Conservation (phyloP, 2,113 vertebrate genomes). For the Electrona antarctica region DNA sequence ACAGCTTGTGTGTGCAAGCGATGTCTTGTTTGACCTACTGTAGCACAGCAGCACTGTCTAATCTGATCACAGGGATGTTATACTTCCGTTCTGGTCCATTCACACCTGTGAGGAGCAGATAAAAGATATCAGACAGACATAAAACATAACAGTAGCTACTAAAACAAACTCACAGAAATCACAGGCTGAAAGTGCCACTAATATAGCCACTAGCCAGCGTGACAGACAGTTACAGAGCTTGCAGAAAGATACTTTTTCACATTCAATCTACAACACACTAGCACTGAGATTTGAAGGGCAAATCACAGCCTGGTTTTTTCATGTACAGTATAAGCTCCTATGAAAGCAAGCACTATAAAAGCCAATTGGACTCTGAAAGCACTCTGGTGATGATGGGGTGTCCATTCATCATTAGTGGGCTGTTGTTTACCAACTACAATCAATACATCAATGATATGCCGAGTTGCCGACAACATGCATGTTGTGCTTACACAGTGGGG, state of each 20-base stretch:
- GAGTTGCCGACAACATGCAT: background rate
- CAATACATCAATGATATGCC: slow-evolving; percentile 3
- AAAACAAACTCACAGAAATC: background rate
- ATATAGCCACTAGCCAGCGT: background rate
- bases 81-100: slow-evolving; percentile 39
- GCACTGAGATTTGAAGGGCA: slow-evolving; percentile 7
- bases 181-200: slow-evolving; percentile 13
- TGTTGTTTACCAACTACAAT: slow-evolving; percentile 31
- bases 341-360: slow-evolving; percentile 18
- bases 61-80: slow-evolving; percentile 35
- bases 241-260: slow-evolving; percentile 4
- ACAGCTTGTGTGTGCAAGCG: slow-evolving; percentile 34
- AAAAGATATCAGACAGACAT: slow-evolving; percentile 16
- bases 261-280: slow-evolving; percentile 6
- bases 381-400: slow-evolving; percentile 6
- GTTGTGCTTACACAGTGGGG: slow-evolving; percentile 5
- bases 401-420: slow-evolving; percentile 15
- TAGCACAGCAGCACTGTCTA: slow-evolving; percentile 15
- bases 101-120: slow-evolving; percentile 48
- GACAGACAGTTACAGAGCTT: slow-evolving; percentile 3
- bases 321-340: slow-evolving; percentile 23
- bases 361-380: slow-evolving; percentile 22
- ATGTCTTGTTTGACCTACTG: slow-evolving; percentile 42
- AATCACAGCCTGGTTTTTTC: slow-evolving; percentile 10
- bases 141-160: background rate